Percentiles rank a stretch among this genome's conserved stretches.
These are phyloP conservation scores for Sebastes matsubarae DNA, from an alignment of 2,797 vertebrate species.

Conservation along the genomic window DNA sequence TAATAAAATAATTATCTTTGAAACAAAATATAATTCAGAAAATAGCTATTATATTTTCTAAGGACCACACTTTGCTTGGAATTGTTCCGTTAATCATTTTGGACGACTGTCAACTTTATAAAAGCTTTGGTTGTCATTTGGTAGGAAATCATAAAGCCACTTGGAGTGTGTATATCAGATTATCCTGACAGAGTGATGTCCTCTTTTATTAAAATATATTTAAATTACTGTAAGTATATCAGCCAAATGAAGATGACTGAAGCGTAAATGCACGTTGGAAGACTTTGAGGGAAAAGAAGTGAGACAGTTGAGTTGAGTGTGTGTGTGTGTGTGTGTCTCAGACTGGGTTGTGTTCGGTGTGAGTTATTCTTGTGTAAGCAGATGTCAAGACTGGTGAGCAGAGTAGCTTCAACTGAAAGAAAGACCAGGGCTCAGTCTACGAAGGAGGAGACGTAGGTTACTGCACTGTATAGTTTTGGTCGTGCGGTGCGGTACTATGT, in stretches of 20 bases:
- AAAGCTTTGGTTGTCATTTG: not conserved
- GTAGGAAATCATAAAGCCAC: not conserved
- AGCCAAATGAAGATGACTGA: slow-evolving; percentile 5
- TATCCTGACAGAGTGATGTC: not conserved
- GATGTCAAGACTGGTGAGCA: not conserved
- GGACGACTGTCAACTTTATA: not conserved
- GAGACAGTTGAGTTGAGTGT: slow-evolving; percentile 1
- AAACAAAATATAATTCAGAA: not conserved
- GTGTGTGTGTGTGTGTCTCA: slow-evolving; percentile 4
- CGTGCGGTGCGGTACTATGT: not conserved
- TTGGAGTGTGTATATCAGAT: not conserved
- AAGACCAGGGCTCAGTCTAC: not conserved
- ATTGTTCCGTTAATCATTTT: not conserved
- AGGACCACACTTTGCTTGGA: not conserved
- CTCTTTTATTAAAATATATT: not conserved
- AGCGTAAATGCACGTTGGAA: not conserved
- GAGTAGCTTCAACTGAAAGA: not conserved
- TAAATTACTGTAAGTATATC: not conserved
- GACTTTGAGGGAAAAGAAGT: not conserved
- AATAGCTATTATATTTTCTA: rapidly evolving
- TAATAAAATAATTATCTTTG: not conserved
- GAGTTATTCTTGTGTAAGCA: slow-evolving; percentile 21
- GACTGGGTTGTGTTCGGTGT: not conserved
- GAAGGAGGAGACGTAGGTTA: not conserved
- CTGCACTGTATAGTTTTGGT: not conserved